Percentiles rank a stretch among this genome's conserved stretches.
These are phyloP conservation scores for Entosphenus tridentatus DNA, from an alignment of 2,113 vertebrate species.

Conservation along the genomic window DNA sequence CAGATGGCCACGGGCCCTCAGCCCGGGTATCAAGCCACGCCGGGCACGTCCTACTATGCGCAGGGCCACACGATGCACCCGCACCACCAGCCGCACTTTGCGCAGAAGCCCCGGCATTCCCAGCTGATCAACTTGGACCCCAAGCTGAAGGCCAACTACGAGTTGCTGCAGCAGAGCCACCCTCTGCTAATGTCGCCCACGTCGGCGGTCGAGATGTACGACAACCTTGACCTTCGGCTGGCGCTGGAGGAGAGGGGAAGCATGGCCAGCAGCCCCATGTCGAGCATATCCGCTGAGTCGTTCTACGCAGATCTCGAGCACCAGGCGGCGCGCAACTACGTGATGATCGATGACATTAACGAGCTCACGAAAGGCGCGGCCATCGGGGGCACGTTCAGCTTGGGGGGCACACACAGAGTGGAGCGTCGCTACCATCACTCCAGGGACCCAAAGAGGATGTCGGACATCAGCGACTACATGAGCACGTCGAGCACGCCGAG, in stretches of 20 bases:
- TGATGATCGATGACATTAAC: constrained; percentile 81
- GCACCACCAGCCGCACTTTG: constrained; percentile 45
- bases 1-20: constrained; percentile 15
- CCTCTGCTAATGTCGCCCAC: constrained; percentile 57
- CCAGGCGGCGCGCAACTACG: constrained; percentile 62
- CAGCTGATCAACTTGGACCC: constrained; percentile 57
- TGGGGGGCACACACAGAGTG: constrained; percentile 70
- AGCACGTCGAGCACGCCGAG: constrained; percentile 45
- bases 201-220: constrained; percentile 72
- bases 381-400: constrained; percentile 40
- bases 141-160: constrained; percentile 78
- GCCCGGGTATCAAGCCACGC: constrained; percentile 64
- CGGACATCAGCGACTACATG: constrained; percentile 79
- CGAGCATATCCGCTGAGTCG: constrained; percentile 82
- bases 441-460: constrained; percentile 42
- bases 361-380: constrained; percentile 69
- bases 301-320: constrained; percentile 92
- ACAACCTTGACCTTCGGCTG: constrained; percentile 62
- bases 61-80: constrained; percentile 45
- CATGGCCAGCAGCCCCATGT: constrained; percentile 83
- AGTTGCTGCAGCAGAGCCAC: constrained; percentile 72
- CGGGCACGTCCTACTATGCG: constrained; percentile 51
- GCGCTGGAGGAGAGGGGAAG: constrained; percentile 72
- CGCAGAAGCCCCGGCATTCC: constrained; percentile 55
- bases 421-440: constrained; percentile 58